Evolutionary conservation across 2,113 vertebrate species (phyloP), one percentile per base, ranked within the genome.

Genomic region (Monarcha castaneiventris): DNA sequence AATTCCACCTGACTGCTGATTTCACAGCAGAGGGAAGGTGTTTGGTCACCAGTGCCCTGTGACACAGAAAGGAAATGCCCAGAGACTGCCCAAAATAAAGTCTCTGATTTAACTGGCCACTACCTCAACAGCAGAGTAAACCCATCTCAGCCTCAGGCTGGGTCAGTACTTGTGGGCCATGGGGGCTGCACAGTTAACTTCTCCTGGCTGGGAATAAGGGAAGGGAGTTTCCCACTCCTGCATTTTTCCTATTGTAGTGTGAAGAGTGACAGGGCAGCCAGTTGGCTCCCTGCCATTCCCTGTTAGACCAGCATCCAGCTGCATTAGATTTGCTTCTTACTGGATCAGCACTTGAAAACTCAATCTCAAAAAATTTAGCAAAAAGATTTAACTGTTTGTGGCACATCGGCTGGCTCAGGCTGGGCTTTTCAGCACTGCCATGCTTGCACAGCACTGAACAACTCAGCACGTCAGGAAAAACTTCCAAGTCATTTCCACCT

Each of bases 151-250:
- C 7, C 17, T 16, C 35, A 32, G 10, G 10, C 41, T 5, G 69
- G 55, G 23, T 8, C 1, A 11, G 62, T 8, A 5, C n/a, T 3
- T 9, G 19, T 4, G 6, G 72, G 30, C 56, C 10, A 0, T 16
- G 29, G 89, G 56, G 71, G 48, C 58, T 39, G 86, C 6, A 71
- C 49, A 52, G 73, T 84, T 81, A 69, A 90, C 69, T 81, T 10
- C 56, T 78, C 10, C 84, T 78, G 91, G 63, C 64, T 4, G 1
- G 51, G 32, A 6, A 23, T 5, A 71, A 61, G 71, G 90, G 87
- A 89, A 90, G 93, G 95, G 90, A 91, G 89, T 77, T 89, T 93
- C 86, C 93, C 89, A 27, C 49, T 63, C 16, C 3, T 21, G 84
- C 52, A 30, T 78, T 80, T 78, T 71, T 68, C 84, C 92, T 80